These are phyloP conservation scores for Amphiprion percula DNA, from an alignment of 2,113 vertebrate species.

Conservation along the genomic window DNA sequence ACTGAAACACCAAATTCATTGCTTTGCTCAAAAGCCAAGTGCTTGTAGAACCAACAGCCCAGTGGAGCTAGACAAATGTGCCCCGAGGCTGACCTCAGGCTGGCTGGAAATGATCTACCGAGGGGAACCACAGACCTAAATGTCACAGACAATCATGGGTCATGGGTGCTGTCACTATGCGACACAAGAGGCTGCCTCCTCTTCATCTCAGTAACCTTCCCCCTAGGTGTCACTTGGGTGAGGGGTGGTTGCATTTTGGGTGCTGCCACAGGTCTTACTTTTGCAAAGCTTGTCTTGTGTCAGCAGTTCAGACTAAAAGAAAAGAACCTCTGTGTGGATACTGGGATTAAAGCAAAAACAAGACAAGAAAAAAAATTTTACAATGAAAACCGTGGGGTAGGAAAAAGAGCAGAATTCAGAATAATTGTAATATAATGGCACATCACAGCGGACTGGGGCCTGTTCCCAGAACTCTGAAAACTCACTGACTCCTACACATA, in stretches of 20 bases:
- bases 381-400: background rate
- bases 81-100: slow-evolving; percentile 72
- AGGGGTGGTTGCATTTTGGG: slow-evolving; percentile 14
- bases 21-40: slow-evolving; percentile 54
- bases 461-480: background rate
- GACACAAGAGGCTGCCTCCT: slow-evolving; percentile 43
- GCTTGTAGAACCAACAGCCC: slow-evolving; percentile 59
- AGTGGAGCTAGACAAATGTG: slow-evolving; percentile 70
- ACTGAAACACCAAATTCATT: slow-evolving; percentile 29
- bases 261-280: slow-evolving; percentile 21
- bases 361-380: background rate
- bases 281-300: slow-evolving; percentile 24
- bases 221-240: slow-evolving; percentile 50
- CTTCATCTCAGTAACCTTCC: slow-evolving; percentile 56
- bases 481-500: background rate
- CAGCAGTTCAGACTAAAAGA: slow-evolving; percentile 8
- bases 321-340: slow-evolving; percentile 2
- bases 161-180: slow-evolving; percentile 55
- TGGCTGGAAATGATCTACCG: slow-evolving; percentile 69
- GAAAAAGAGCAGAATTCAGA: slow-evolving; percentile 1
- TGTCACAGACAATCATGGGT: slow-evolving; percentile 76
- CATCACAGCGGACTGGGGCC: background rate
- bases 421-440: background rate
- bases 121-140: slow-evolving; percentile 67
- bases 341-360: background rate